A percentile compares a stretch with the other conserved stretches of the same genome.
Conservation (phyloP, 2,888 invertebrate genomes). For the Allolobophora icterica region DNA sequence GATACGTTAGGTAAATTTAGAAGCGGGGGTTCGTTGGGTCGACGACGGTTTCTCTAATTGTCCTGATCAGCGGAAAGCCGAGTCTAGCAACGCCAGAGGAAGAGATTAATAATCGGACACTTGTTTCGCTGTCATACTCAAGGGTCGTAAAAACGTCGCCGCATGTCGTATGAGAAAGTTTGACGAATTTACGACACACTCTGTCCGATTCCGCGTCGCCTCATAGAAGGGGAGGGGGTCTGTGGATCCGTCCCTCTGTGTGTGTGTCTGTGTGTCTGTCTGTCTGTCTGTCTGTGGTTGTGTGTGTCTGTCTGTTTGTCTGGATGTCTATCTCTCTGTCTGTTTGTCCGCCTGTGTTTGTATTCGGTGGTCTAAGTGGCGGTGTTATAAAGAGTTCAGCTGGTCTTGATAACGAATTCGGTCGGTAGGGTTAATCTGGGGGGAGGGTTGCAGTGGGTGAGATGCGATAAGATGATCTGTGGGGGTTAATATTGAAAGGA, state of each 20-base stretch:
- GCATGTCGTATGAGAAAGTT: background rate
- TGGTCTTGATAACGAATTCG: background rate
- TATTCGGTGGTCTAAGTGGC: background rate
- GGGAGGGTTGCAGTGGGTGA: background rate
- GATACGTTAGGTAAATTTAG: background rate
- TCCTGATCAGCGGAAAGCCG: background rate
- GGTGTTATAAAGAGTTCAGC: background rate
- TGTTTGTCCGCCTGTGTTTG: background rate
- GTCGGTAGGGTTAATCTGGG: background rate
- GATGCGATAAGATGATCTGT: background rate
- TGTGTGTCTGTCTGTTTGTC: background rate
- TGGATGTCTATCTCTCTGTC: background rate
- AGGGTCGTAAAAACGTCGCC: constrained; percentile 9
- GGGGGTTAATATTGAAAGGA: background rate
- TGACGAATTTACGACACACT: constrained; percentile 17
- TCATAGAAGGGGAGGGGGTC: background rate
- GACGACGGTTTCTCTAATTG: background rate
- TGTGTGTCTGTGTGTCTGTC: background rate
- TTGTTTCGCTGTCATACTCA: background rate
- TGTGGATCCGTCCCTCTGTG: background rate
- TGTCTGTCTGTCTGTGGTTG: background rate
- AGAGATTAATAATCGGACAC: background rate
- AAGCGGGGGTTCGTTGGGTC: background rate
- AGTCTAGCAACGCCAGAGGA: background rate
- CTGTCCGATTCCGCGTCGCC: background rate